Evolutionary conservation across 2,888 invertebrate species (phyloP).

Genomic region (Elmis aenea): DNA sequence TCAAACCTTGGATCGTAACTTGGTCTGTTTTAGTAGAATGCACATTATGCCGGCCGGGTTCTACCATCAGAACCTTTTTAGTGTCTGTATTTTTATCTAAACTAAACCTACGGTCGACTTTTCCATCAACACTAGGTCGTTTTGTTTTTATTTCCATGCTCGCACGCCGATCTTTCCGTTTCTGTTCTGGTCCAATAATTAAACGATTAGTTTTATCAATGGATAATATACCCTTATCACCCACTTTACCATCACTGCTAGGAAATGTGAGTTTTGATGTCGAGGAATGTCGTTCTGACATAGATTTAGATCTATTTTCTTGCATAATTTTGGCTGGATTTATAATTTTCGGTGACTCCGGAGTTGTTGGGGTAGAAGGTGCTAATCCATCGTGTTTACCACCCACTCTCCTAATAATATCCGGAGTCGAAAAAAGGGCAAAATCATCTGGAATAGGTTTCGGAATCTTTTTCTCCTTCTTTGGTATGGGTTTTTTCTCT

Average conservation of each 20-base stretch:
- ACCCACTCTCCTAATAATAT: constrained; percentile 65
- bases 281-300: constrained; percentile 23
- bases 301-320: constrained; percentile 37
- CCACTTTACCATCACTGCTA: constrained; percentile 33
- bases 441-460: constrained; percentile 58
- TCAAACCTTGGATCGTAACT: constrained; percentile 16
- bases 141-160: constrained; percentile 27
- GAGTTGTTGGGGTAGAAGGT: constrained; percentile 25
- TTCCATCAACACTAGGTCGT: constrained; percentile 27
- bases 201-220: constrained; percentile 6
- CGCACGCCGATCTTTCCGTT: constrained; percentile 18
- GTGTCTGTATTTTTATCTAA: constrained; percentile 7
- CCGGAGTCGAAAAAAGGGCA: constrained; percentile 72
- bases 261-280: constrained; percentile 28
- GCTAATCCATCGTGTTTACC: constrained; percentile 36
- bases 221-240: constrained; percentile 1
- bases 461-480: constrained; percentile 47
- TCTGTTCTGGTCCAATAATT: constrained; percentile 14
- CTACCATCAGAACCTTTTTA: constrained; percentile 8
- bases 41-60: too few relatives aligned
- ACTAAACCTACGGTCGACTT: not conserved
- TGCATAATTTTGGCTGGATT: constrained; percentile 42
- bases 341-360: constrained; percentile 21
- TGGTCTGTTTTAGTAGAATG: constrained; percentile 7
- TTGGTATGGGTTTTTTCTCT: constrained; percentile 35